Base-by-base conservation (phyloP, 2,113 vertebrate species). In the Cinclus mexicanus region DNA sequence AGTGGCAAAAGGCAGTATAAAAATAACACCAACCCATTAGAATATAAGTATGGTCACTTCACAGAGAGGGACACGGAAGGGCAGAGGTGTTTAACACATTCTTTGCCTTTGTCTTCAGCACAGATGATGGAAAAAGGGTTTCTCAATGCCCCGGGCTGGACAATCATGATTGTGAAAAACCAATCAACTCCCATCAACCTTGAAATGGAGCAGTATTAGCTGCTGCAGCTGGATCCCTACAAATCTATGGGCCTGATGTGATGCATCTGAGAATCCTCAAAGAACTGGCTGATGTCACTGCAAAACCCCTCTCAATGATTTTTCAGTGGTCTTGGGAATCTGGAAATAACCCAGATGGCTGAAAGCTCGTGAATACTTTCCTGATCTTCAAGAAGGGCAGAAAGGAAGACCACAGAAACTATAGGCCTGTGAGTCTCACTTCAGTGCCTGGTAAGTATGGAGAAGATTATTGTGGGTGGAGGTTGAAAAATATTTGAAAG, bases 121-220 rank as follows among this genome's bases (percentile, higher is more conserved):
- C 0, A 0, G 17, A 37, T 37, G 17, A 57, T 9, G 7, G 23
- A 69, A n/a, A 11, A 19, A 31, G 11, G 21, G 4, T 1, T 2
- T 31, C 21, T 20, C 35, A 56, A 19, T 50, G 31, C 9, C 37
- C 7, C 22, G 53, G 52, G 37, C 11, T 33, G 31, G 31, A 52
- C 1, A 3, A 44, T 5, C 31, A 22, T 14, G 53, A 29, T 21
- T 37, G 7, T 25, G 2, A 3, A 25, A 59, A 49, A 76, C 31
- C 2, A 0, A 50, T 14, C 21, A 44, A 44, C 6, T 44, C 24
- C 7, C 44, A 35, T 6, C 7, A 3, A 67, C 5, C 16, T 21
- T 59, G 3, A 50, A 57, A 52, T 0, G 14, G 50, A 52, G 26
- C 14, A 28, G 26, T 28, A 52, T 52, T 28, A 50, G 6, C 44